Percentiles rank a stretch among this genome's conserved stretches.
Evolutionary conservation across 1,140 invertebrate genomes (phyloP).

Genomic region (Drosophila tani): DNA sequence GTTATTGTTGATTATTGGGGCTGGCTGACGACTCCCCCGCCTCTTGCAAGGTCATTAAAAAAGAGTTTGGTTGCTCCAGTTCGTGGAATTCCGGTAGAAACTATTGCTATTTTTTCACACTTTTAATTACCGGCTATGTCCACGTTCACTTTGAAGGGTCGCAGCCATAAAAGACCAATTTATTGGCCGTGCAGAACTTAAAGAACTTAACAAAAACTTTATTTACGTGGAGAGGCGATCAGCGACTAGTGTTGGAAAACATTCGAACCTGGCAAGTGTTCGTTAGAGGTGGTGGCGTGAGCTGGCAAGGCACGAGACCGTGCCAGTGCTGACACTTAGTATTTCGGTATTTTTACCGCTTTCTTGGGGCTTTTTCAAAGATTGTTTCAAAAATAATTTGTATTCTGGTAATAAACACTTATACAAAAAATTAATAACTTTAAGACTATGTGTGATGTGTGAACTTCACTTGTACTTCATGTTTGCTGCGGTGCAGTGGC

Average conservation of each 20-base stretch:
- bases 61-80: constrained; percentile 18
- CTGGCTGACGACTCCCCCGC: constrained; percentile 22
- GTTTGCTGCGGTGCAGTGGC: constrained; percentile 10
- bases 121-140: constrained; percentile 24
- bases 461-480: constrained; percentile 9
- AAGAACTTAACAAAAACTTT: constrained; percentile 12
- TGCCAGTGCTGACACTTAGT: background rate
- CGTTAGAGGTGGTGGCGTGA: constrained; percentile 17
- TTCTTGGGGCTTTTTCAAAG: too few species aligned
- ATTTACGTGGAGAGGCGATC: constrained; percentile 51
- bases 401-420: constrained; percentile 3
- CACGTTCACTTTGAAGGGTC: constrained; percentile 8
- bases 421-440: background rate
- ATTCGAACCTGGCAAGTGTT: constrained; percentile 7
- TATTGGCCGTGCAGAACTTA: background rate
- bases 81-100: background rate
- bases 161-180: constrained; percentile 24
- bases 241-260: constrained; percentile 15
- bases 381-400: background rate
- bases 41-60: constrained; percentile 49
- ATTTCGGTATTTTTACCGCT: too few species aligned
- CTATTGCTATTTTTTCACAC: background rate
- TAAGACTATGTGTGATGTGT: background rate
- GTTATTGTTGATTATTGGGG: constrained; percentile 43
- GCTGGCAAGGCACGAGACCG: background rate